phyloP scores from a whole-genome alignment of 2,797 vertebrate genomes.

The Scolopax bukidnonensis region DNA sequence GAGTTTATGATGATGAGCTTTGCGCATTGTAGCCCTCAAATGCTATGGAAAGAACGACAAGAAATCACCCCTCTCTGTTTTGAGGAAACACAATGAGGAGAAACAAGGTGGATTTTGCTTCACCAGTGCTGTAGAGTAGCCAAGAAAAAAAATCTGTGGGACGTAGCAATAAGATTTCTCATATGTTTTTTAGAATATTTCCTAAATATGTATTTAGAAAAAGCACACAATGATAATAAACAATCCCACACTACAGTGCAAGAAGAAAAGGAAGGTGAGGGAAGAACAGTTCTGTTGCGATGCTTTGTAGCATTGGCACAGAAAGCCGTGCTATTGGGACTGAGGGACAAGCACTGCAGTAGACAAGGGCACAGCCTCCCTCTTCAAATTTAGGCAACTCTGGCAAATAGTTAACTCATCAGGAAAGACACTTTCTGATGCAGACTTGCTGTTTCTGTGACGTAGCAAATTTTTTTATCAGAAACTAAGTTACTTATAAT shows the following conservation, averaged over 20 bases:
- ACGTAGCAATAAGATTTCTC: neutral
- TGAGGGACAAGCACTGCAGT: neutral
- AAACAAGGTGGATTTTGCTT: neutral
- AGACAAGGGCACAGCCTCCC: neutral
- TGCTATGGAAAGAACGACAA: neutral
- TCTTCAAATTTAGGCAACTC: neutral
- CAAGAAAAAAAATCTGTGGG: neutral
- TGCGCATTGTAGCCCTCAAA: neutral
- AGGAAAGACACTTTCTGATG: neutral
- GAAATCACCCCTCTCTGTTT: neutral
- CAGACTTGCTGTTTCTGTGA: neutral
- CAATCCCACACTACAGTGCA: neutral
- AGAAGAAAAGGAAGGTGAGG: neutral
- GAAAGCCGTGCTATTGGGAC: neutral
- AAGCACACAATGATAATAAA: neutral
- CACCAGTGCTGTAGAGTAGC: neutral
- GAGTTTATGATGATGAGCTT: neutral
- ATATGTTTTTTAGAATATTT: neutral
- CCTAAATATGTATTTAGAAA: neutral
- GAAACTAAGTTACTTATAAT: neutral
- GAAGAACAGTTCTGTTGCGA: neutral
- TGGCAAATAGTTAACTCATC: neutral
- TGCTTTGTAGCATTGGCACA: neutral
- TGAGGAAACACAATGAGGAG: neutral
- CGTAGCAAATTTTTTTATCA: neutral